phyloP scores from a whole-genome alignment of 2,113 vertebrate species.

The Cisticola juncidis region DNA sequence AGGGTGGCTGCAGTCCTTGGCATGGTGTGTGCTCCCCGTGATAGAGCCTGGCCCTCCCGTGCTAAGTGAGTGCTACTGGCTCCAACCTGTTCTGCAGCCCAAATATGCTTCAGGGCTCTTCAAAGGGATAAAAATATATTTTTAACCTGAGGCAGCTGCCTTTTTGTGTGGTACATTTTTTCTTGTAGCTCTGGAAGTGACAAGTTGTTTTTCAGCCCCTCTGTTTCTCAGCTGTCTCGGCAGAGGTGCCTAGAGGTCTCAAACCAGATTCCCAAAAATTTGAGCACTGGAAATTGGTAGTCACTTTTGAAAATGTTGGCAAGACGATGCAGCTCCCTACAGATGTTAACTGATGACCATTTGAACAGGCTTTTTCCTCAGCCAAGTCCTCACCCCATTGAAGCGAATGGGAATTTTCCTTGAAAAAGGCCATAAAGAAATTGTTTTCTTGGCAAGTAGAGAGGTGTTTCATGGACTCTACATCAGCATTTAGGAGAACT shows the following conservation, averaged over 20 bases:
- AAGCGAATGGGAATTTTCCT: slow-evolving; percentile 52
- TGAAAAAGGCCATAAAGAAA: slow-evolving; percentile 39
- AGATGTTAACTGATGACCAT: slow-evolving; percentile 19
- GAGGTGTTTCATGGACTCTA: slow-evolving; percentile 34
- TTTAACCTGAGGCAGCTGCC: slow-evolving; percentile 30
- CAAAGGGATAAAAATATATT: slow-evolving; percentile 32
- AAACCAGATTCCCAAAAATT: not conserved
- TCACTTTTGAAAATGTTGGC: not conserved
- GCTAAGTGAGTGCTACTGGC: slow-evolving; percentile 4
- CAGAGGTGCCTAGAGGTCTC: not conserved
- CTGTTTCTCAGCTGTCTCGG: not conserved
- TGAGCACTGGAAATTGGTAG: slow-evolving; percentile 11
- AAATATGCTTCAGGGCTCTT: not conserved
- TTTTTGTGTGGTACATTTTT: not conserved
- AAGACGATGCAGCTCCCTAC: not conserved
- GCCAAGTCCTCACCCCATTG: slow-evolving; percentile 33
- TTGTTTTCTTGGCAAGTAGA: slow-evolving; percentile 8
- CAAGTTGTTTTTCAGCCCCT: slow-evolving; percentile 23
- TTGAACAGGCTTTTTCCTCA: not conserved
- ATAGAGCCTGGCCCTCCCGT: not conserved
- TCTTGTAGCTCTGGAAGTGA: not conserved
- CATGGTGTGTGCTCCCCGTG: not conserved
- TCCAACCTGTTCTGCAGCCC: not conserved
- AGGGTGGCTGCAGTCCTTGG: not conserved
- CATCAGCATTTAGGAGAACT: slow-evolving; percentile 11